Conservation (phyloP, 2,888 invertebrate genomes). For the Esperia sulphurella region DNA sequence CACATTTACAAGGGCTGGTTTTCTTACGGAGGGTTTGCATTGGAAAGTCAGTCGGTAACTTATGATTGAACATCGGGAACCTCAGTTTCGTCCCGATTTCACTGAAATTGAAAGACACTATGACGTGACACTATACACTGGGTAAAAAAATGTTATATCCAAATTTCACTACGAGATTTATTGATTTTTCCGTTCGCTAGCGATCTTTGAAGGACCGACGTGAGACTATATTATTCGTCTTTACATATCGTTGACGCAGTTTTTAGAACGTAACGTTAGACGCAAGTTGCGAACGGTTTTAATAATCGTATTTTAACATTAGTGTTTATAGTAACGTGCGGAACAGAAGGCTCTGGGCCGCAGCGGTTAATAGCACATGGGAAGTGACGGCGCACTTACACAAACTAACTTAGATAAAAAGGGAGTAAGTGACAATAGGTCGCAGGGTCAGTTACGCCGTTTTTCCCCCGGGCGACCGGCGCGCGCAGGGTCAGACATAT, state of each 20-base stretch:
- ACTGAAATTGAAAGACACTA: constrained; percentile 70
- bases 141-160: constrained; percentile 40
- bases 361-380: constrained; percentile 40
- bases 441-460: background rate
- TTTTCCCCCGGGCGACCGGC: constrained; percentile 8
- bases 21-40: constrained; percentile 97
- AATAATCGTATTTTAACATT: constrained; percentile 28
- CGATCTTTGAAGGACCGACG: constrained; percentile 27
- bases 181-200: constrained; percentile 60
- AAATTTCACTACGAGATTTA: constrained; percentile 50
- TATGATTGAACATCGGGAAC: constrained; percentile 77
- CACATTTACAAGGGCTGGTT: constrained; percentile 96
- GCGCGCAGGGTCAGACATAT: constrained; percentile 23
- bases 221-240: constrained; percentile 17
- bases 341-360: constrained; percentile 34
- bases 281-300: background rate
- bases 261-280: background rate
- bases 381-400: constrained; percentile 33
- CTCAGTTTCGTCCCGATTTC: constrained; percentile 34
- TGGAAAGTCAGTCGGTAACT: constrained; percentile 78
- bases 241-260: constrained; percentile 1
- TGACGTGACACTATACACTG: constrained; percentile 29
- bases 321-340: constrained; percentile 35
- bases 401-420: constrained; percentile 14
- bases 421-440: constrained; percentile 4